Conservation (phyloP, 2,888 invertebrate genomes). For the Nomada fucata region DNA sequence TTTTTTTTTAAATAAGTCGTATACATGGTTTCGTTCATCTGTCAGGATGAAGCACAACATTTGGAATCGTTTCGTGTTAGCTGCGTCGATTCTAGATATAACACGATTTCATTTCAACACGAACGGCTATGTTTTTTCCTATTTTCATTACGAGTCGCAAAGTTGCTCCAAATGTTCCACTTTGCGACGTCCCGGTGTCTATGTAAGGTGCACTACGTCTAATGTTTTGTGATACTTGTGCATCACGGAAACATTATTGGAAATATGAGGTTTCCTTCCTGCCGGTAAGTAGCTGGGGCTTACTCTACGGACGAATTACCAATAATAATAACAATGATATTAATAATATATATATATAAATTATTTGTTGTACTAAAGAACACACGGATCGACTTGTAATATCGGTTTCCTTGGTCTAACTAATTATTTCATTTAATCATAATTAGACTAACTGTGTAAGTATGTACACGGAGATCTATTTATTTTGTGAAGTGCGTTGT, state of each 20-base stretch:
- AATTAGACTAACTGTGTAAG: constrained; percentile 41
- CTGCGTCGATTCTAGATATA: constrained; percentile 29
- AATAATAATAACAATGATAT: constrained; percentile 32
- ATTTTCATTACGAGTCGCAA: constrained; percentile 51
- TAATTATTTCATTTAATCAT: no score
- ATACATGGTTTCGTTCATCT: constrained; percentile 27
- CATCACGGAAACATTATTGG: constrained; percentile 46
- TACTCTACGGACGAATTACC: constrained; percentile 54
- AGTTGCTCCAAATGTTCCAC: constrained; percentile 60
- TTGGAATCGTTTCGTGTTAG: constrained; percentile 9
- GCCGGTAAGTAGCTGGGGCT: constrained; percentile 71
- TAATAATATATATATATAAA: constrained; percentile 15
- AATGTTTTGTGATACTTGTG: constrained; percentile 67
- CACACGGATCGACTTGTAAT: constrained; percentile 15
- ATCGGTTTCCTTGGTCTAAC: constrained; percentile 16
- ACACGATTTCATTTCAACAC: constrained; percentile 43
- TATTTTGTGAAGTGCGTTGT: constrained; percentile 17
- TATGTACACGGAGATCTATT: constrained; percentile 37
- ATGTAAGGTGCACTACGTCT: constrained; percentile 39
- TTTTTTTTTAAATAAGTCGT: constrained; percentile 40
- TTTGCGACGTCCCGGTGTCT: constrained; percentile 54
- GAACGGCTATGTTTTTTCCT: constrained; percentile 41
- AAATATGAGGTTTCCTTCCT: constrained; percentile 41
- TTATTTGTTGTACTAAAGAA: constrained; percentile 14
- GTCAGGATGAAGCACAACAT: constrained; percentile 16